These are phyloP conservation scores for Cynaeus angustus DNA, from an alignment of 2,888 invertebrate species.

Conservation along the genomic window DNA sequence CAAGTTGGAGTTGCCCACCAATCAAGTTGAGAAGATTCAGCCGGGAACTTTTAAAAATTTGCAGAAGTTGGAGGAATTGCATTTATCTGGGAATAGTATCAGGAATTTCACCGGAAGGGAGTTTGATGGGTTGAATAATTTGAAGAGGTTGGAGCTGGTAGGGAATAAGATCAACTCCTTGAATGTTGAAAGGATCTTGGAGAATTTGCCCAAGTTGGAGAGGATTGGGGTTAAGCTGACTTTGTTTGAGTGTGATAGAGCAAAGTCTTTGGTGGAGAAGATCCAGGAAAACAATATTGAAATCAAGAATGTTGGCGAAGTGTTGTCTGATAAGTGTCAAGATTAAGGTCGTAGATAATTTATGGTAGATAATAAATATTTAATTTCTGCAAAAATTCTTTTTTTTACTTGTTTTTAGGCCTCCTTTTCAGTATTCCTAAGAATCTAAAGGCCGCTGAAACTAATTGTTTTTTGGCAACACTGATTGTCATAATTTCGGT, in stretches of 20 bases:
- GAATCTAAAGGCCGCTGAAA: no score
- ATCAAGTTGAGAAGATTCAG: constrained; percentile 49
- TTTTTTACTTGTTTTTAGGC: no score
- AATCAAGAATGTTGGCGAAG: constrained; percentile 49
- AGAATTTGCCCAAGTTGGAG: constrained; percentile 48
- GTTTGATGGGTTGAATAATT: constrained; percentile 46
- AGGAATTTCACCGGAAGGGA: constrained; percentile 48
- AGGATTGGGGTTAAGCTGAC: constrained; percentile 47
- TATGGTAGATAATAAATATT: no score
- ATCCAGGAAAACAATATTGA: constrained; percentile 51
- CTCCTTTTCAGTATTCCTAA: no score
- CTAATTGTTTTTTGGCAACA: no score
- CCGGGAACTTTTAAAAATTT: constrained; percentile 48
- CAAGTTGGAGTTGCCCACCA: constrained; percentile 48
- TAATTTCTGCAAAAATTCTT: no score
- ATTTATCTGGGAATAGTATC: constrained; percentile 46
- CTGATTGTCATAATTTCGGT: no score
- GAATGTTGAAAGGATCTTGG: constrained; percentile 45
- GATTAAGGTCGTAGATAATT: background rate
- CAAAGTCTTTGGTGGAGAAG: constrained; percentile 44
- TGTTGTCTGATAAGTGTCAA: constrained; percentile 42
- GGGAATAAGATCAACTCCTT: constrained; percentile 49
- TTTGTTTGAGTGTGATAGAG: constrained; percentile 42
- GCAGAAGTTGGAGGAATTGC: constrained; percentile 48
- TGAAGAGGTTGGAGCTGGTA: constrained; percentile 46